Evolutionary conservation across 2,797 vertebrate species (phyloP), one percentile per base, ranked within the genome.

Genomic region (Aldrovandia affinis): DNA sequence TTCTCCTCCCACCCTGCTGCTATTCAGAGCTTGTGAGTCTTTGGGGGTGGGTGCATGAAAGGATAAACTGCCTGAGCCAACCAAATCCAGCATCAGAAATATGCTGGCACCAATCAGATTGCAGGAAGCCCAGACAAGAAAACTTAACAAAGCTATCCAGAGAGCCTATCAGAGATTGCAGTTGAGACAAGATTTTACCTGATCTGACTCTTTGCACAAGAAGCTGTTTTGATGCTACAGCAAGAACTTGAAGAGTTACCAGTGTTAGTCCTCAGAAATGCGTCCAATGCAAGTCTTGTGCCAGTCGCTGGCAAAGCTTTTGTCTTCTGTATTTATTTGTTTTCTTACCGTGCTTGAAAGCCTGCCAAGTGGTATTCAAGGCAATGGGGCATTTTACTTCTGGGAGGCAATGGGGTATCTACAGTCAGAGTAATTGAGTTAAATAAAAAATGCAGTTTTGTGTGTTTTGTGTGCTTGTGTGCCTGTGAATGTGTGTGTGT

Each of bases 311-410:
- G 73, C 1, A 7, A 47, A 39, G 25, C 50, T 82, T 47, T 59
- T 39, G 80, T 59, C 81, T n/a, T 68, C 81, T 73, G 55, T 79
- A 87, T 87, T 79, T 85, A 91, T 90, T 61, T 85, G 83, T 42
- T 70, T 85, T 81, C 89, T 81, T 25, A 79, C 88, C 80, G 83
- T 89, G 83, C 84, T 81, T n/a, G 4, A 87, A 47, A n/a, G 44
- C 52, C 73, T 86, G 87, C 84, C 84, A 85, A 78, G 65, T 47
- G 55, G 25, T 39, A 52, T 75, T 70, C 22, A 80, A 25, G 20
- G 55, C 52, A 54, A 59, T 84, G 82, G 80, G 79, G 77, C 61
- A 20, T 68, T 77, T 7, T 47, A 20, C n/a, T 77, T 44, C 65
- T 70, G 65, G 61, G 61, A 65, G 12, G 12, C 61, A 14, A 10